Evolutionary conservation across 1,140 invertebrate species (phyloP).

Genomic region (Drosophila carrolli): DNA sequence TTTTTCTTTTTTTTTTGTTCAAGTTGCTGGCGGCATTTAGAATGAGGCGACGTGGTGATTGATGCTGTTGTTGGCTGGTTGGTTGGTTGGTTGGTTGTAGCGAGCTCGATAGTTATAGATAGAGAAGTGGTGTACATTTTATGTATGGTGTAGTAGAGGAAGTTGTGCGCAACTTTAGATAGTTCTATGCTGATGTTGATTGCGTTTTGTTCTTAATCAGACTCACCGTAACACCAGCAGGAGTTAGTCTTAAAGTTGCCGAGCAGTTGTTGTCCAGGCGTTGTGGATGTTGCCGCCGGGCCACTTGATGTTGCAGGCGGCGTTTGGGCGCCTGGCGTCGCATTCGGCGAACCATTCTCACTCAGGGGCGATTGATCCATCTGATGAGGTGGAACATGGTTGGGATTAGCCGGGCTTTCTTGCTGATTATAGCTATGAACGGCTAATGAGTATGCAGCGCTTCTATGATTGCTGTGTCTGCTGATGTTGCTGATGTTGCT

Average conservation of each 20-base stretch:
- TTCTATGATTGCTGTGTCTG: conserved; percentile 43
- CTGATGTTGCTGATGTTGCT: conserved; percentile 19
- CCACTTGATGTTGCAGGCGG: conserved; percentile 37
- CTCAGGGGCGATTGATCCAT: conserved; percentile 61
- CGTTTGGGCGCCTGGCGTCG: conserved; percentile 41
- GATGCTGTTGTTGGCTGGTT: conserved; percentile 66
- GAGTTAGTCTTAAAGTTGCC: conserved; percentile 74
- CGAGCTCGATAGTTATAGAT: conserved; percentile 64
- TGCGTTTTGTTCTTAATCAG: conserved; percentile 67
- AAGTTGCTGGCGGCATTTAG: conserved; percentile 44
- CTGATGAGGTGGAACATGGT: conserved; percentile 63
- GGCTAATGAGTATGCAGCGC: conserved; percentile 65
- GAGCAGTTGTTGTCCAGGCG: conserved; percentile 25
- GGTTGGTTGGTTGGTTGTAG: conserved; percentile 67
- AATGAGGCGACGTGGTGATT: conserved; percentile 74
- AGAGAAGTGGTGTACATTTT: conserved; percentile 56
- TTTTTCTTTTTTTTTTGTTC: conserved; percentile 12
- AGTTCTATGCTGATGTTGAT: conserved; percentile 69
- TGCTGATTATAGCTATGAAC: conserved; percentile 66
- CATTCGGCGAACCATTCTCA: conserved; percentile 62
- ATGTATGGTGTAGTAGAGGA: conserved; percentile 60
- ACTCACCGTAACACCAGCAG: conserved; percentile 85
- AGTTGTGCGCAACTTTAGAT: conserved; percentile 74
- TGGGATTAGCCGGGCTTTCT: conserved; percentile 60
- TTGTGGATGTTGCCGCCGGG: conserved; percentile 19